Evolutionary conservation across 2,797 vertebrate species (phyloP).

Genomic region (Neopelma chrysocephalum): DNA sequence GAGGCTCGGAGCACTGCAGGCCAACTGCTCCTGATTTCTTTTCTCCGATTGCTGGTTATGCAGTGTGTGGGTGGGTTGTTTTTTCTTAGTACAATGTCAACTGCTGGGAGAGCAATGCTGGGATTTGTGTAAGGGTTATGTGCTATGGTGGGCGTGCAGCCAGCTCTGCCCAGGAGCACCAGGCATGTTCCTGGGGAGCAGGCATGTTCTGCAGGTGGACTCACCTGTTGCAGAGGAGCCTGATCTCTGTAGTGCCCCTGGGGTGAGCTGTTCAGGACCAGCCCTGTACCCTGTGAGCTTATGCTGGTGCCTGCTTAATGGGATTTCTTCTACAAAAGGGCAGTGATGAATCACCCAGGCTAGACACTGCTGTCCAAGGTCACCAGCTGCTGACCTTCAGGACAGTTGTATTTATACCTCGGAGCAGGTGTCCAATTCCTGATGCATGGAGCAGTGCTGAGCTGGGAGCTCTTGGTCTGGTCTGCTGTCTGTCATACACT

Average conservation of each 20-base stretch:
- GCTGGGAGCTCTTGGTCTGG: not conserved
- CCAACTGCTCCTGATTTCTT: not conserved
- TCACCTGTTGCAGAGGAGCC: not conserved
- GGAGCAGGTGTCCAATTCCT: not conserved
- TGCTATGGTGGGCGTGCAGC: not conserved
- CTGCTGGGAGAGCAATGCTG: not conserved
- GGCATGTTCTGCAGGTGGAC: not conserved
- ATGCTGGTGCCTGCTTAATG: slow-evolving; percentile 4
- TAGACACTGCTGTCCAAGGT: slow-evolving; percentile 39
- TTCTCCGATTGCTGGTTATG: not conserved
- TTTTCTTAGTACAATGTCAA: not conserved
- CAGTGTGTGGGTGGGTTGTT: not conserved
- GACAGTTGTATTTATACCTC: slow-evolving; percentile 40
- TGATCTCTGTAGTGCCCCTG: not conserved
- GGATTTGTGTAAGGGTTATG: not conserved
- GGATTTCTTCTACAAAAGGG: slow-evolving; percentile 14
- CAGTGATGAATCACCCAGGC: slow-evolving; percentile 51
- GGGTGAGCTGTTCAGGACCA: not conserved
- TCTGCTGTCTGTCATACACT: not conserved
- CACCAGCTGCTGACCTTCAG: slow-evolving; percentile 59
- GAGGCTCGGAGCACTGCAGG: not conserved
- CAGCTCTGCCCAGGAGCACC: not conserved
- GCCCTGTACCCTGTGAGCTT: not conserved
- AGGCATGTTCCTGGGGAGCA: not conserved
- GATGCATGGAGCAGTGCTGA: not conserved